Percentiles rank a stretch among this genome's conserved stretches.
phyloP scores from a whole-genome alignment of 2,888 invertebrate genomes.

The Xanthostigma xanthostigma region DNA sequence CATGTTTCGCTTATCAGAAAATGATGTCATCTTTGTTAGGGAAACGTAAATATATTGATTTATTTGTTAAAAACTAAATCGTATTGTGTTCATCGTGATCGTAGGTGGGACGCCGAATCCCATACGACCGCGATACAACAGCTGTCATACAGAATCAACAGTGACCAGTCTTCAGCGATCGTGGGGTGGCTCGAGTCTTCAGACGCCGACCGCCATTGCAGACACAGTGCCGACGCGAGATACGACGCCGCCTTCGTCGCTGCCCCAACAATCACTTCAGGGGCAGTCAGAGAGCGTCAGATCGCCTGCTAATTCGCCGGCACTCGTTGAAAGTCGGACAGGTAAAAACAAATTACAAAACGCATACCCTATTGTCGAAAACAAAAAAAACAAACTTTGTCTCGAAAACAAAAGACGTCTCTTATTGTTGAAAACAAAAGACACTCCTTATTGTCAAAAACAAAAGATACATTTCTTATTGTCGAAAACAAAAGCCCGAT shows the following conservation, averaged over 20 bases:
- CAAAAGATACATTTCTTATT: too few species aligned
- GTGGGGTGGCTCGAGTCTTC: conserved; percentile 10
- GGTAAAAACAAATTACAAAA: not conserved
- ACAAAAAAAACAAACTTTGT: too few species aligned
- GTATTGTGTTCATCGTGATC: not conserved
- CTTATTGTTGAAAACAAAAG: too few species aligned
- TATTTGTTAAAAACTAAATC: too few species aligned
- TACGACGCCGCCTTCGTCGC: conserved; percentile 18
- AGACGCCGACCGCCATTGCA: not conserved
- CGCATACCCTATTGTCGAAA: too few species aligned
- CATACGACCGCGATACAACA: conserved; percentile 40
- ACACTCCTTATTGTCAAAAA: too few species aligned
- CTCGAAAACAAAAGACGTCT: too few species aligned
- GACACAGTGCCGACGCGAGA: conserved; percentile 2
- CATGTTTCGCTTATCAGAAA: too few species aligned
- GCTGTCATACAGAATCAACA: conserved; percentile 32
- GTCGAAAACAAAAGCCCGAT: too few species aligned
- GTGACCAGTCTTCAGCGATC: not conserved
- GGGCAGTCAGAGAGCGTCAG: conserved; percentile 23
- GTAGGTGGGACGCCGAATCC: conserved; percentile 36
- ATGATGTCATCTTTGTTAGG: too few species aligned
- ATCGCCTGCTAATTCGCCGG: conserved; percentile 19
- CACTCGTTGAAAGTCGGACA: conserved; percentile 29
- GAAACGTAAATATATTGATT: too few species aligned
- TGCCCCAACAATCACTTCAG: conserved; percentile 33